These are phyloP conservation scores for Bibio marci DNA, from an alignment of 2,888 invertebrate genomes.

Conservation along the genomic window DNA sequence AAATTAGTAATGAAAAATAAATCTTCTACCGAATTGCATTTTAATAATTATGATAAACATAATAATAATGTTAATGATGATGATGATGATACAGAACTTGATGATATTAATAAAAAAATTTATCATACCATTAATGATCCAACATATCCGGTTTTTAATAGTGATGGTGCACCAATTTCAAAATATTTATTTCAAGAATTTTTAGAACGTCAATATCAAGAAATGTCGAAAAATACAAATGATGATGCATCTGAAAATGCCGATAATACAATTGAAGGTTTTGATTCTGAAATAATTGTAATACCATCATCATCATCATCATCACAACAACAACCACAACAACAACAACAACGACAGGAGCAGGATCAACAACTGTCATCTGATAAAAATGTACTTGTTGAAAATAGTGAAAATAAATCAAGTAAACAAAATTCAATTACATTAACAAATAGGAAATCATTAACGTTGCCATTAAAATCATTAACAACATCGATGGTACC, in stretches of 20 bases:
- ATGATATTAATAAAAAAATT: slow-evolving; percentile 28
- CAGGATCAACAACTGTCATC: background rate
- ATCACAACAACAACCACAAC: slow-evolving; percentile 9
- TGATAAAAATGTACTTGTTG: background rate
- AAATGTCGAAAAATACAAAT: slow-evolving; percentile 26
- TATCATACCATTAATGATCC: slow-evolving; percentile 65
- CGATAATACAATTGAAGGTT: slow-evolving; percentile 30
- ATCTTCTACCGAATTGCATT: slow-evolving; percentile 17
- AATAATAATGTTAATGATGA: slow-evolving; percentile 8
- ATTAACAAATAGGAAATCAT: slow-evolving; percentile 21
- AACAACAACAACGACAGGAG: slow-evolving; percentile 2
- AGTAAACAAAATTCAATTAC: slow-evolving; percentile 12
- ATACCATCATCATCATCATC: slow-evolving; percentile 22
- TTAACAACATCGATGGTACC: slow-evolving; percentile 27
- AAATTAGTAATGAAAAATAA: slow-evolving; percentile 16
- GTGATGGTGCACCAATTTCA: slow-evolving; percentile 56
- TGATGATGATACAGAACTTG: slow-evolving; percentile 15
- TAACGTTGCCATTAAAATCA: slow-evolving; percentile 57
- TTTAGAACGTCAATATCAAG: slow-evolving; percentile 40
- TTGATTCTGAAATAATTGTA: slow-evolving; percentile 31
- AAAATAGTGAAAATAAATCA: slow-evolving; percentile 2
- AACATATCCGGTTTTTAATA: slow-evolving; percentile 55
- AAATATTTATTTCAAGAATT: slow-evolving; percentile 53
- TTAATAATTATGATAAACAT: slow-evolving; percentile 12
- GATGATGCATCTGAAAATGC: slow-evolving; percentile 13